Conservation (phyloP, 2,113 vertebrate genomes). For the Zingel zingel region DNA sequence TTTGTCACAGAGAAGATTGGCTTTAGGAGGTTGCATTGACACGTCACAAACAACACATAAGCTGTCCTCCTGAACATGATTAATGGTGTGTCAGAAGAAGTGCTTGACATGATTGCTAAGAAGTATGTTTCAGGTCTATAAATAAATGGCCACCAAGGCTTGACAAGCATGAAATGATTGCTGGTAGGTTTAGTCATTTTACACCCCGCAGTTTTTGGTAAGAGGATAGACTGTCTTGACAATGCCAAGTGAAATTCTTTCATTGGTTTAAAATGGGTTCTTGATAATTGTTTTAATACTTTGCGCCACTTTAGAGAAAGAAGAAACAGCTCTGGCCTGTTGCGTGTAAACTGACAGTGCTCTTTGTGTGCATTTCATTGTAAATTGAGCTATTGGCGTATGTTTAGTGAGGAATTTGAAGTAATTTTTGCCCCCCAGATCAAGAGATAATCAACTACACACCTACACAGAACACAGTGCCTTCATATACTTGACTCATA, state of each 20-base stretch:
- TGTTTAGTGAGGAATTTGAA: neutral
- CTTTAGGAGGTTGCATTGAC: neutral
- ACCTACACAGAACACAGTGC: neutral
- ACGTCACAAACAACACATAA: slow-evolving; percentile 28
- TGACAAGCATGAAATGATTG: slow-evolving; percentile 32
- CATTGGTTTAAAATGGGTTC: neutral
- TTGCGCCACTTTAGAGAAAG: neutral
- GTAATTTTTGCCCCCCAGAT: neutral
- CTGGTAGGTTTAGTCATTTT: slow-evolving; percentile 29
- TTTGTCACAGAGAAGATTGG: neutral
- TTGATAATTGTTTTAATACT: neutral
- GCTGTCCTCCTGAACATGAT: slow-evolving; percentile 14
- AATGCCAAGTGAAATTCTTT: neutral
- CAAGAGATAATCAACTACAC: neutral
- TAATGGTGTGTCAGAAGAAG: slow-evolving; percentile 17
- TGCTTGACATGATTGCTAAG: slow-evolving; percentile 32
- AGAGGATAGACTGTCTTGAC: neutral
- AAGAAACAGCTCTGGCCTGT: neutral
- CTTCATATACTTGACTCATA: neutral
- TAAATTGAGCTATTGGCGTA: neutral
- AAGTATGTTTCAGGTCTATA: slow-evolving; percentile 11
- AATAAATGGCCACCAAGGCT: slow-evolving; percentile 26
- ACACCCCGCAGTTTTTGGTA: neutral
- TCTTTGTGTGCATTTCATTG: neutral
- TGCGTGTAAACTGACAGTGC: neutral